Conservation (phyloP, 2,888 invertebrate species). For the Drosophila mulleri region DNA sequence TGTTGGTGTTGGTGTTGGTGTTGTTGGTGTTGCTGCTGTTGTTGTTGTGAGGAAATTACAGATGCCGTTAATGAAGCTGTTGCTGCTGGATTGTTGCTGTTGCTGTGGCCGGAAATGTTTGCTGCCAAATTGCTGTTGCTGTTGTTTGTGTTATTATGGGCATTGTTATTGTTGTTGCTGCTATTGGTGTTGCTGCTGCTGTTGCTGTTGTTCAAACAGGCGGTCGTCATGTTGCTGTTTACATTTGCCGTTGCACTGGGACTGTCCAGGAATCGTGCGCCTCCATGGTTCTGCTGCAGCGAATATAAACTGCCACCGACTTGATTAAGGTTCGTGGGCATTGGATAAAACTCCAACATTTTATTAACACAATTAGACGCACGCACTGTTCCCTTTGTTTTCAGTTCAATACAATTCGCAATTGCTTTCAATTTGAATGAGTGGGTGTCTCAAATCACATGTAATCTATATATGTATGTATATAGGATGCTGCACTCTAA, state of each 20-base stretch:
- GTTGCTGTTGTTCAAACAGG: conserved; percentile 53
- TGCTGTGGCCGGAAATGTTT: conserved; percentile 69
- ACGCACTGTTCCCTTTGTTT: conserved; percentile 24
- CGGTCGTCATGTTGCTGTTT: conserved; percentile 58
- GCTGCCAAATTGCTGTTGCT: conserved; percentile 55
- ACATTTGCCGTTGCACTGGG: conserved; percentile 58
- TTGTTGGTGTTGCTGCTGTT: conserved; percentile 56
- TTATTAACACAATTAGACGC: conserved; percentile 49
- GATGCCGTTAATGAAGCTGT: conserved; percentile 80
- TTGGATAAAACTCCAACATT: conserved; percentile 85
- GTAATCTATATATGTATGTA: too few species aligned
- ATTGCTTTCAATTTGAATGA: background rate
- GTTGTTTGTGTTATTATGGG: conserved; percentile 45
- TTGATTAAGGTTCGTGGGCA: conserved; percentile 84
- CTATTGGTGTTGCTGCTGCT: conserved; percentile 46
- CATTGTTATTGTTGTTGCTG: conserved; percentile 50
- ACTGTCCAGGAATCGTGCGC: conserved; percentile 83
- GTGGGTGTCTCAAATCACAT: background rate
- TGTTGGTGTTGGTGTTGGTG: conserved; percentile 58
- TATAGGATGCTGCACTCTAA: background rate
- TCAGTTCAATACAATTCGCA: conserved; percentile 7
- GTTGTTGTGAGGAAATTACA: conserved; percentile 65
- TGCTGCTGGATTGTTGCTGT: conserved; percentile 43
- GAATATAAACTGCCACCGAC: conserved; percentile 82
- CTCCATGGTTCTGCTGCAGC: conserved; percentile 81